Evolutionary conservation across 2,113 vertebrate species (phyloP), one percentile per base, ranked within the genome.

Genomic region (Tympanuchus pallidicinctus): DNA sequence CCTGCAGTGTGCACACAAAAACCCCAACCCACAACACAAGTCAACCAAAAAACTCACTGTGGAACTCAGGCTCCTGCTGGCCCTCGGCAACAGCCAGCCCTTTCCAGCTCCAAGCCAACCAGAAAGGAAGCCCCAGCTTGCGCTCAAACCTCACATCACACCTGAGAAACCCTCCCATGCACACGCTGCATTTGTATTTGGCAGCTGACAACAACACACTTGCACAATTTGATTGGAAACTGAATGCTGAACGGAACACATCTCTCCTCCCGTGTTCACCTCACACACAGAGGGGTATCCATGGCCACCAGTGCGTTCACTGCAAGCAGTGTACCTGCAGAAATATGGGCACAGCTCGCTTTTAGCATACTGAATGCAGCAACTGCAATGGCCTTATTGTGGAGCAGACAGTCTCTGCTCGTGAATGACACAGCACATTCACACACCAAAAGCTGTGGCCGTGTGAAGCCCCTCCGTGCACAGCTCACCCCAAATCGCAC

Each of bases 111-210:
- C 8, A 34, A 54, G n/a, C 15, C 57, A 24, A 16, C 30, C 47
- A 34, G 43, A 30, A 66, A 54, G 8, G 17, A 57, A 66, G 22
- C 38, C 42, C 36, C 36, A 34, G 36, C 32, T 65, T 32, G 32
- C 52, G 30, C 10, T 43, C 5, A 1, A 2, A 5, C 38, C 48
- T 25, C 18, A 54, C 36, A 36, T 15, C 0, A 8, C 1, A 2
- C 70, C 18, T 3, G 13, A 8, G 32, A 48, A 64, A 57, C 36
- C 73, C 19, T 22, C 36, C 18, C 60, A 14, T 27, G 34, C 34
- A 36, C n/a, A 24, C 21, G 8, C 60, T 10, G 6, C 10, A 2
- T 0, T 13, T 48, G 11, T 12, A 16, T 57, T 63, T 79, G 11
- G 54, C 45, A 27, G 78, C 30, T 36, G 25, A 63, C 30, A 28